These are phyloP conservation scores for Chymomyza amoena DNA, from an alignment of 2,888 invertebrate genomes.

Conservation along the genomic window DNA sequence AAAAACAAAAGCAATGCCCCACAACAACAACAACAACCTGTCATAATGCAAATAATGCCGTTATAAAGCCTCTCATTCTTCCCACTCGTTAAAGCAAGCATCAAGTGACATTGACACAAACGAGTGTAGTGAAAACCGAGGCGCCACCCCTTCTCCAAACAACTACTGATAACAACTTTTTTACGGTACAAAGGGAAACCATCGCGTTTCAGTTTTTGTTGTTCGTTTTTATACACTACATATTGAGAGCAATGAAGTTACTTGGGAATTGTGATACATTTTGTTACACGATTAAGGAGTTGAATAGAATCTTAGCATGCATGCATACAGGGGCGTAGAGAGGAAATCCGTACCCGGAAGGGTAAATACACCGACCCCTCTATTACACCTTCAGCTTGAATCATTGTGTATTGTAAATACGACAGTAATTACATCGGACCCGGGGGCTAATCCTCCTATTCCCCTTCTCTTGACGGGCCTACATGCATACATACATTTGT, in stretches of 20 bases:
- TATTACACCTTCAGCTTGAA: too few relatives aligned
- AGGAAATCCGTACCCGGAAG: too few relatives aligned
- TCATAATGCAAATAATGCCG: conserved; percentile 43
- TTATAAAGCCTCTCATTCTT: conserved; percentile 19
- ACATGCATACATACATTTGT: too few relatives aligned
- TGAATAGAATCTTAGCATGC: too few relatives aligned
- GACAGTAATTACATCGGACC: too few relatives aligned
- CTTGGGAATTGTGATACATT: neutral
- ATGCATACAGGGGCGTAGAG: too few relatives aligned
- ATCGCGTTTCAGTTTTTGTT: neutral
- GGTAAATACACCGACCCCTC: too few relatives aligned
- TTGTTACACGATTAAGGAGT: too few relatives aligned
- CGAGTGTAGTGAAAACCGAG: neutral
- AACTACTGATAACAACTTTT: conserved; percentile 38
- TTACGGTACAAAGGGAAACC: neutral
- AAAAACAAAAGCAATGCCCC: neutral
- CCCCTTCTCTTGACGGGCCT: too few relatives aligned
- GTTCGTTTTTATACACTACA: neutral
- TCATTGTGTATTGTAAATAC: too few relatives aligned
- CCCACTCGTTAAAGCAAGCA: conserved; percentile 1
- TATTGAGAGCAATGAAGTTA: neutral
- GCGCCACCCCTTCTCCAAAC: neutral
- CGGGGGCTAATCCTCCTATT: too few relatives aligned
- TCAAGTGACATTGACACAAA: conserved; percentile 23
- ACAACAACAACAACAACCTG: conserved; percentile 21